Evolutionary conservation across 2,113 vertebrate genomes (phyloP).

Genomic region (Pollimyrus isidori): DNA sequence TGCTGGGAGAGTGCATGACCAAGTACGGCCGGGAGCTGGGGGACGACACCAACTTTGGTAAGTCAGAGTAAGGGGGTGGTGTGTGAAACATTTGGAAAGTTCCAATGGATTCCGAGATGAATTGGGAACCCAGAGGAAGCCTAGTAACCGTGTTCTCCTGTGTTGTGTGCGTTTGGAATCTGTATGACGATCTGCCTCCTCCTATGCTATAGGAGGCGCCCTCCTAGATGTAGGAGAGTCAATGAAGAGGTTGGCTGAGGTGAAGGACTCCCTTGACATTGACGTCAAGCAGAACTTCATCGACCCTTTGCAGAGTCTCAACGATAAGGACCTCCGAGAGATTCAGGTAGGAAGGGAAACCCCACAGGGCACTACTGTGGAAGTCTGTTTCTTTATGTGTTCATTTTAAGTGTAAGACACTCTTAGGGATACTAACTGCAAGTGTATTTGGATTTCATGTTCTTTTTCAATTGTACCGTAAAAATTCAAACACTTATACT

Average conservation of each 20-base stretch:
- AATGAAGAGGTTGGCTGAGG: constrained; percentile 85
- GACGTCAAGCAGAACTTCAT: constrained; percentile 98
- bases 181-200: neutral
- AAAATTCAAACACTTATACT: neutral
- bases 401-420: neutral
- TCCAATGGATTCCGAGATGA: neutral
- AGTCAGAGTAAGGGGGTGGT: constrained; percentile 29
- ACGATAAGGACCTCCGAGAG: constrained; percentile 91
- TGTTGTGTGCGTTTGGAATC: neutral
- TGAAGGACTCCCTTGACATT: constrained; percentile 92
- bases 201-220: constrained; percentile 67
- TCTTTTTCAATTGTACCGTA: neutral
- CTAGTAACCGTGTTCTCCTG: neutral
- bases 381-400: neutral
- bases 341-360: constrained; percentile 72
- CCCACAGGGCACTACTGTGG: neutral
- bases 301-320: constrained; percentile 88
- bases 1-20: constrained; percentile 88
- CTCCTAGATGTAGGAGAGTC: constrained; percentile 83
- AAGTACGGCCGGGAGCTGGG: constrained; percentile 85
- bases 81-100: neutral
- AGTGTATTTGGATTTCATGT: neutral
- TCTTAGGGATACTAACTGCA: neutral
- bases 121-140: neutral
- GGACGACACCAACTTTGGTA: constrained; percentile 85